These are phyloP conservation scores for Bovichtus variegatus DNA, from an alignment of 2,797 vertebrate genomes.

Conservation along the genomic window DNA sequence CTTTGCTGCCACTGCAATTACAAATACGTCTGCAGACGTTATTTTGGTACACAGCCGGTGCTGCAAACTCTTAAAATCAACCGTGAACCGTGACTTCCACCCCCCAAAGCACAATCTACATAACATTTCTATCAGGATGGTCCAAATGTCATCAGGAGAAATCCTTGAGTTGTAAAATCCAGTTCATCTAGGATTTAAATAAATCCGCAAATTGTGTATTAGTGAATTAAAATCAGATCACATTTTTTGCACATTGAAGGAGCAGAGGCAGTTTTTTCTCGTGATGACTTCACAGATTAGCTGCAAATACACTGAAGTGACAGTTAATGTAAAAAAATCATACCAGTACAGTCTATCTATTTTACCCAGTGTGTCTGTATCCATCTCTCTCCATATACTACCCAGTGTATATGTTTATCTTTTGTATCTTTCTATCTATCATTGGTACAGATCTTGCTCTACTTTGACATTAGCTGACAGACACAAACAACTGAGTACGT, in stretches of 20 bases:
- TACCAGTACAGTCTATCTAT: too few species aligned
- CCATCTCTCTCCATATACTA: not conserved
- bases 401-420: not conserved
- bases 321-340: too few species aligned
- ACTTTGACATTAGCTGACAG: not conserved
- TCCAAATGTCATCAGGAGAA: conserved; percentile 13
- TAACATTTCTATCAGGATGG: not conserved
- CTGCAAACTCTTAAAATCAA: not conserved
- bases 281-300: not conserved
- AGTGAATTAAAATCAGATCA: not conserved
- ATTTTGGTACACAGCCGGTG: not conserved
- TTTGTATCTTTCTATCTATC: not conserved
- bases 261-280: not conserved
- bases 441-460: not conserved
- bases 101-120: not conserved
- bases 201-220: not conserved
- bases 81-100: not conserved
- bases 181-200: not conserved
- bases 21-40: not conserved
- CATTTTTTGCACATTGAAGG: not conserved
- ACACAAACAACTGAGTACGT: not conserved
- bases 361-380: not conserved
- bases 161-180: not conserved
- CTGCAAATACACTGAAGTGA: not conserved
- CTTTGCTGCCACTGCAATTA: not conserved